Percentiles rank a stretch among this genome's conserved stretches.
These are phyloP conservation scores for Bibio marci DNA, from an alignment of 2,888 invertebrate species.

Conservation along the genomic window DNA sequence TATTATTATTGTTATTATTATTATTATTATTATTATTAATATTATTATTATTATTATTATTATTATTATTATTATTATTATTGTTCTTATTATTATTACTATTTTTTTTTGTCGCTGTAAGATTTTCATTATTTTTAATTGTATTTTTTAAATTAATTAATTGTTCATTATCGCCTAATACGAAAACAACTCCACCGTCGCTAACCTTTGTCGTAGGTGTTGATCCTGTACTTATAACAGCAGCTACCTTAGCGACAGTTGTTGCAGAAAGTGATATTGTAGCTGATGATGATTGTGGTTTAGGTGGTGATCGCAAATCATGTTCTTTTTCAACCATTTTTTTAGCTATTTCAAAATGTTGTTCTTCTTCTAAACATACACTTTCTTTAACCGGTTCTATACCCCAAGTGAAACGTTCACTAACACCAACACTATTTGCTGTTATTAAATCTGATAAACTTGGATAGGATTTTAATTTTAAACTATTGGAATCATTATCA, in stretches of 20 bases:
- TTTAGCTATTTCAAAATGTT: constrained; percentile 19
- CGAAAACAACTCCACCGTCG: constrained; percentile 38
- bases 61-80: too few species aligned
- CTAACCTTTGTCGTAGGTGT: too few species aligned
- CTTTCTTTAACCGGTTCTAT: constrained; percentile 26
- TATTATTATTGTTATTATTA: not conserved
- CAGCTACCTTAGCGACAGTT: too few species aligned
- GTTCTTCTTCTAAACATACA: constrained; percentile 23
- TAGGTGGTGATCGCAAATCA: not conserved
- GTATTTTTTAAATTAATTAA: constrained; percentile 40
- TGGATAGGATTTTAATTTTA: constrained; percentile 6
- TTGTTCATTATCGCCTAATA: constrained; percentile 52
- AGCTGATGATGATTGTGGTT: not conserved
- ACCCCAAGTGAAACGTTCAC: constrained; percentile 27
- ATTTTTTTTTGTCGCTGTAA: constrained; percentile 11
- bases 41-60: too few species aligned
- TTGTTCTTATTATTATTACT: too few species aligned
- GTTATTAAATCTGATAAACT: constrained; percentile 29
- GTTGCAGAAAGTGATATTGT: too few species aligned
- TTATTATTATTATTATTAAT: too few species aligned
- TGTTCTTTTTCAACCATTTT: constrained; percentile 11
- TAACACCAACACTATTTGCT: constrained; percentile 25
- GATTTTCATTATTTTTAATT: constrained; percentile 19
- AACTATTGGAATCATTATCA: not conserved
- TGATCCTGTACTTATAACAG: too few species aligned